Evolutionary conservation across 2,888 invertebrate species (phyloP), one percentile per base, ranked within the genome.

Genomic region (Margaritifera margaritifera): DNA sequence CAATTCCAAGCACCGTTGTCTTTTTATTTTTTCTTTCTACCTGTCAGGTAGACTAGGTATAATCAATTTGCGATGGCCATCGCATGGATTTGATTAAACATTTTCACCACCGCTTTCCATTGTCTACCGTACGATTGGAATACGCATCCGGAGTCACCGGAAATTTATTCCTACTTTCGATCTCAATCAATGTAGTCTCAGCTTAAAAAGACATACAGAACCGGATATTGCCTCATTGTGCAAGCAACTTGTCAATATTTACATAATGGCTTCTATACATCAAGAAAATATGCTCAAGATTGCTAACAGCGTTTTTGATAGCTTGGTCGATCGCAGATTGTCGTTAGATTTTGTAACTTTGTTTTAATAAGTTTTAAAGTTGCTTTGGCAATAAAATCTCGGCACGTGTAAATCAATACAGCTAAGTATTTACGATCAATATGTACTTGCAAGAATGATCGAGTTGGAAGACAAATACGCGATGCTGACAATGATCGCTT

Each of bases 131-230:
- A 71, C 65, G 72, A 56, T 62, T 72, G 72, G 72, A 75, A 72
- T 75, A 72, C 72, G 70, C 72, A 71, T 76, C 76, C 76, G 73
- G 67, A 27, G 27, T 52, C 25, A 67, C 65, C 73, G 76, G 76
- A 76, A 75, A 75, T 75, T 75, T 75, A 75, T 75, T 72, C 71
- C 71, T 69, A 75, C 75, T 75, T 75, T 75, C 69, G 72, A 75
- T 72, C 69, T 70, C 64, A 72, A 75, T 75, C 72, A 69, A 75
- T 71, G 66, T 27, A 58, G 67, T 66, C 66, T 68, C 56, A 62
- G 64, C 75, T 71, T 72, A 60, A 75, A 75, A 75, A 75, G 72
- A 72, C 72, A 72, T 75, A 66, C 56, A 57, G 19, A 61, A 56
- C 72, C 67, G 72, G 75, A 75, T 72, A 75, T 71, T 72, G 72